Percentiles rank a stretch among this genome's conserved stretches.
phyloP scores from a whole-genome alignment of 2,888 invertebrate species.

The Empis stercorea region DNA sequence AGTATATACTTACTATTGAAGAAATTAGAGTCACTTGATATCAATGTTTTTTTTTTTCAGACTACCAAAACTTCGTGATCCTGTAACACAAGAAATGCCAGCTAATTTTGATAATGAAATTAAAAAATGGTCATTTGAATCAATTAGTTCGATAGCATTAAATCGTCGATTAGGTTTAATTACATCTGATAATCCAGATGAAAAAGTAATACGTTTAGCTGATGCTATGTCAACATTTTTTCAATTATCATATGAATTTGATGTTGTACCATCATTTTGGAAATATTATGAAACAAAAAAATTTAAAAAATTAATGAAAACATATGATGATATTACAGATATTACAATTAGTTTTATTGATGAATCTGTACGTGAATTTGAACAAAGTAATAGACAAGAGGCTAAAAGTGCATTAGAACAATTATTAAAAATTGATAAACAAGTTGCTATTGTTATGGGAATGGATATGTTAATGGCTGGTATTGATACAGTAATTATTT shows the following conservation, averaged over 20 bases:
- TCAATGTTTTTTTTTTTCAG: conserved; percentile 12
- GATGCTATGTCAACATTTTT: conserved; percentile 23
- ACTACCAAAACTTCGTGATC: conserved; percentile 19
- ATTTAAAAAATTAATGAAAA: conserved; percentile 23
- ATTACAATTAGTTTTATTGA: conserved; percentile 30
- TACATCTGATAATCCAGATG: conserved; percentile 16
- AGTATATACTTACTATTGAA: conserved; percentile 16
- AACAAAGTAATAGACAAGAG: conserved; percentile 4
- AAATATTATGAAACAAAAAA: conserved; percentile 23
- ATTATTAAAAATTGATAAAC: conserved; percentile 45
- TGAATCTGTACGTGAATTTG: conserved; percentile 25
- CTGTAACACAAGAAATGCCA: conserved; percentile 16
- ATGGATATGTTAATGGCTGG: conserved; percentile 60
- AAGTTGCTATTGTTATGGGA: conserved; percentile 52
- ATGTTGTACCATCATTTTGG: conserved; percentile 29
- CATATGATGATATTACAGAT: conserved; percentile 25
- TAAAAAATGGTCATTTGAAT: conserved; percentile 47
- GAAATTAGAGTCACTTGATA: too few relatives aligned
- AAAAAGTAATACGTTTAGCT: conserved; percentile 19
- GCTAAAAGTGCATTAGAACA: conserved; percentile 47
- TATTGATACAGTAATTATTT: conserved; percentile 51
- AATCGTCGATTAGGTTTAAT: conserved; percentile 26
- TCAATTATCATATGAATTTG: conserved; percentile 23
- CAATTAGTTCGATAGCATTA: conserved; percentile 32
- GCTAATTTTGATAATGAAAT: conserved; percentile 39